Conservation (phyloP, 1,140 invertebrate genomes). For the Phortica variegata region DNA sequence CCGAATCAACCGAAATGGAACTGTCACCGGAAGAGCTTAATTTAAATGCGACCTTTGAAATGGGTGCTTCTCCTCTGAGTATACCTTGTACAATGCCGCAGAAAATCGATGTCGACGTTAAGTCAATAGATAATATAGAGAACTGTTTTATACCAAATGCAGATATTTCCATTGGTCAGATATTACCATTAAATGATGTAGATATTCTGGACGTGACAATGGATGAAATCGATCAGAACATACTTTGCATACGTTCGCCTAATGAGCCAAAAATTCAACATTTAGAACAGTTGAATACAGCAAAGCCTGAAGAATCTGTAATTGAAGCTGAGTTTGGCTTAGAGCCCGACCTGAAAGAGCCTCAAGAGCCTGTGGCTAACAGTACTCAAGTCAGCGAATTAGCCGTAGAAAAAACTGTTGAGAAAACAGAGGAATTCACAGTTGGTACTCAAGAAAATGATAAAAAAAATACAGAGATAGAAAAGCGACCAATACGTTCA, state of each 20-base stretch:
- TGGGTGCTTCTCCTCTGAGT: constrained; percentile 11
- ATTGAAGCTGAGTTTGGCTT: neutral
- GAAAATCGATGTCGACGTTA: too few relatives aligned
- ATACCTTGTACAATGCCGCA: neutral
- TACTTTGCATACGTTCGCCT: constrained; percentile 34
- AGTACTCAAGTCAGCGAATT: neutral
- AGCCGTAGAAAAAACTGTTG: neutral
- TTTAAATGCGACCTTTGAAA: constrained; percentile 31
- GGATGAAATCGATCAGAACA: constrained; percentile 29
- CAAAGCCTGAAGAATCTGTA: constrained; percentile 11
- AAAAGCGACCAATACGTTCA: constrained; percentile 12
- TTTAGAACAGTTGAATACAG: constrained; percentile 22
- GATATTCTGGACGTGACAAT: constrained; percentile 37
- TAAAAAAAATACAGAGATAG: neutral
- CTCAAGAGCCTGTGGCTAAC: too few relatives aligned
- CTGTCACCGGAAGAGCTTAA: constrained; percentile 41
- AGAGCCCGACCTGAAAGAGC: neutral
- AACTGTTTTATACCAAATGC: constrained; percentile 6
- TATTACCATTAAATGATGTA: constrained; percentile 33
- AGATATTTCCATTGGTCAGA: constrained; percentile 35
- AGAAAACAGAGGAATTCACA: constrained; percentile 1
- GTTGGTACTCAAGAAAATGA: neutral
- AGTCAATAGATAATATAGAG: too few relatives aligned
- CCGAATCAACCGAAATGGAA: constrained; percentile 23
- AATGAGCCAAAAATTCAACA: too few relatives aligned